These are phyloP conservation scores for Halocynthia aurantium DNA, from an alignment of 23 tunicate species.

Conservation along the genomic window DNA sequence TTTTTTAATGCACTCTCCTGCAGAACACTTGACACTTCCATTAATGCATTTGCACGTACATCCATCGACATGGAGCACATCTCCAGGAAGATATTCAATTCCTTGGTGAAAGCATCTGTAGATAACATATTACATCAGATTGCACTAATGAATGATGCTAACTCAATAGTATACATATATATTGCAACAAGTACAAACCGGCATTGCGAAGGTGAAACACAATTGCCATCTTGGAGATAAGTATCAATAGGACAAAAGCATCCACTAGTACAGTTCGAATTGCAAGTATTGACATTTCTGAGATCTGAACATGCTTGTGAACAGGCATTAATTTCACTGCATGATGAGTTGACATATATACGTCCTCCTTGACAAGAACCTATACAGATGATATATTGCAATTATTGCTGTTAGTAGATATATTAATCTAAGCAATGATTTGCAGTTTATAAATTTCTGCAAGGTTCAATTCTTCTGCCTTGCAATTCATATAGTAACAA, in stretches of 20 bases:
- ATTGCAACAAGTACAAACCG: slow-evolving; percentile 19
- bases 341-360: slow-evolving; percentile 21
- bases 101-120: slow-evolving; percentile 32
- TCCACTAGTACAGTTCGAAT: slow-evolving; percentile 41
- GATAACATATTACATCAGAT: not conserved
- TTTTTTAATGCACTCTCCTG: slow-evolving; percentile 12
- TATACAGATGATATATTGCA: not conserved
- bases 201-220: slow-evolving; percentile 48
- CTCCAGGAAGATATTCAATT: slow-evolving; percentile 16
- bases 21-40: slow-evolving; percentile 26
- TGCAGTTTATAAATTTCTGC: not conserved
- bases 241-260: slow-evolving; percentile 54
- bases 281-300: slow-evolving; percentile 35
- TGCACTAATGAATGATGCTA: too few relatives aligned
- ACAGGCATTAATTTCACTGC: slow-evolving; percentile 30
- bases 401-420: not conserved
- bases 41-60: slow-evolving; percentile 46
- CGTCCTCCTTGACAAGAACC: slow-evolving; percentile 41
- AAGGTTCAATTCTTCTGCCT: too few relatives aligned
- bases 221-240: slow-evolving; percentile 58
- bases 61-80: slow-evolving; percentile 21
- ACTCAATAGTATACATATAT: not conserved
- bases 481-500: too few relatives aligned
- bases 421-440: not conserved
- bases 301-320: slow-evolving; percentile 56